Conservation (phyloP, 2,888 invertebrate genomes). For the Nowickia ferox region DNA sequence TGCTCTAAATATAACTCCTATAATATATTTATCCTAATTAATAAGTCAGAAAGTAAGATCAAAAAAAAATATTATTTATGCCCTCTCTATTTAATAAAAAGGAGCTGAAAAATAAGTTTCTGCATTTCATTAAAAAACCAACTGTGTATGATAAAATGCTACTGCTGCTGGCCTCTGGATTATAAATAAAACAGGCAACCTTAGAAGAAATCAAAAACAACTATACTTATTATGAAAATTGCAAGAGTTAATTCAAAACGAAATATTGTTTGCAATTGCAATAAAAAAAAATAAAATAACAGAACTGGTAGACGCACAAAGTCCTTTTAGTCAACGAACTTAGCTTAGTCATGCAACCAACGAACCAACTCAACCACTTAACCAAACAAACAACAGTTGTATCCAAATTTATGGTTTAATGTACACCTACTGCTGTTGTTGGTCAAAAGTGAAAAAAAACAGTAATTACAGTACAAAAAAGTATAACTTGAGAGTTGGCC, state of each 20-base stretch:
- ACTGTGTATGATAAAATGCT: too few relatives aligned
- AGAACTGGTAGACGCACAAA: neutral
- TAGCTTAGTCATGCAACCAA: neutral
- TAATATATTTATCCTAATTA: too few relatives aligned
- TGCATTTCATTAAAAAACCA: too few relatives aligned
- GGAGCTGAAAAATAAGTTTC: too few relatives aligned
- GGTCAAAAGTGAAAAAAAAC: constrained; percentile 27
- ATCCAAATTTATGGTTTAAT: constrained; percentile 59
- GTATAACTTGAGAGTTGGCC: constrained; percentile 49
- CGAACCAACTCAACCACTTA: constrained; percentile 3
- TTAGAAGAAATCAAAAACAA: neutral
- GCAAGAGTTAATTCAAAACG: neutral
- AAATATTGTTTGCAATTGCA: neutral
- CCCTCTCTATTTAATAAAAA: too few relatives aligned
- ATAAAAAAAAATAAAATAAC: neutral
- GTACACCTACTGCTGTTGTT: constrained; percentile 55
- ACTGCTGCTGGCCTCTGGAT: too few relatives aligned
- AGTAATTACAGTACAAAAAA: neutral
- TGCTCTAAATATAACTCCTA: too few relatives aligned
- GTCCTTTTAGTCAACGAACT: neutral
- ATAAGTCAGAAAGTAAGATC: too few relatives aligned
- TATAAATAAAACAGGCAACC: too few relatives aligned
- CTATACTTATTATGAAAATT: constrained; percentile 5
- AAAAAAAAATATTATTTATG: too few relatives aligned
- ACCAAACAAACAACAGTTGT: constrained; percentile 31